Evolutionary conservation across 1,140 invertebrate genomes (phyloP).

Genomic region (Lerema accius): DNA sequence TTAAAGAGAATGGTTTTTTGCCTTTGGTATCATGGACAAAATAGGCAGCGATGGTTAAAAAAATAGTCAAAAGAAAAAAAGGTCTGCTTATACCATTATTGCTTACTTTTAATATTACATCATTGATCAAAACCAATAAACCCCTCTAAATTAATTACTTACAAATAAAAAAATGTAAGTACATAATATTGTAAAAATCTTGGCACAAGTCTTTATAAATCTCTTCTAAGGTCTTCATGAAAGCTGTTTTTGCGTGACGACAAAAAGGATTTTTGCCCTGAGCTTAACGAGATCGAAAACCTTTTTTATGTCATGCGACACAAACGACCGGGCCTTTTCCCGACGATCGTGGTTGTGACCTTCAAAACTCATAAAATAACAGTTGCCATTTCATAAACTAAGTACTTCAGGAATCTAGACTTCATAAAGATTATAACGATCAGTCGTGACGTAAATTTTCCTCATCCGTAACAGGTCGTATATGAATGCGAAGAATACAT

Average conservation of each 20-base stretch:
- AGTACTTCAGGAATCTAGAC: neutral
- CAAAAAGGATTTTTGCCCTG: constrained; percentile 16
- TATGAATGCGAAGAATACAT: constrained; percentile 19
- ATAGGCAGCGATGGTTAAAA: no score
- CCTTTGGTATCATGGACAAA: no score
- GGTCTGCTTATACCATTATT: no score
- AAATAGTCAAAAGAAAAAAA: no score
- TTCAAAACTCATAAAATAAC: constrained; percentile 7
- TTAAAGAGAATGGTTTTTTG: no score
- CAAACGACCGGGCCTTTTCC: neutral
- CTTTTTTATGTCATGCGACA: constrained; percentile 12
- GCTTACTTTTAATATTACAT: no score
- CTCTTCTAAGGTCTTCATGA: constrained; percentile 12
- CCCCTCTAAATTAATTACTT: neutral
- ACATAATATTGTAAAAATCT: constrained; percentile 11
- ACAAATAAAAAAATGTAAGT: neutral
- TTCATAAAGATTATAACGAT: constrained; percentile 13
- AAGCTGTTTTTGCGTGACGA: constrained; percentile 20
- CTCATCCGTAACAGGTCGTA: constrained; percentile 41
- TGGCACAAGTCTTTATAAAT: constrained; percentile 10
- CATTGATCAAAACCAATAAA: neutral
- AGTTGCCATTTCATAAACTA: constrained; percentile 1
- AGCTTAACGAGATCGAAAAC: constrained; percentile 22
- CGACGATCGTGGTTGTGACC: neutral
- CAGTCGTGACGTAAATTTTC: constrained; percentile 12